Percentiles rank a stretch among this genome's conserved stretches.
phyloP scores from a whole-genome alignment of 2,797 vertebrate genomes.

The Hydrocynus forskahlii region DNA sequence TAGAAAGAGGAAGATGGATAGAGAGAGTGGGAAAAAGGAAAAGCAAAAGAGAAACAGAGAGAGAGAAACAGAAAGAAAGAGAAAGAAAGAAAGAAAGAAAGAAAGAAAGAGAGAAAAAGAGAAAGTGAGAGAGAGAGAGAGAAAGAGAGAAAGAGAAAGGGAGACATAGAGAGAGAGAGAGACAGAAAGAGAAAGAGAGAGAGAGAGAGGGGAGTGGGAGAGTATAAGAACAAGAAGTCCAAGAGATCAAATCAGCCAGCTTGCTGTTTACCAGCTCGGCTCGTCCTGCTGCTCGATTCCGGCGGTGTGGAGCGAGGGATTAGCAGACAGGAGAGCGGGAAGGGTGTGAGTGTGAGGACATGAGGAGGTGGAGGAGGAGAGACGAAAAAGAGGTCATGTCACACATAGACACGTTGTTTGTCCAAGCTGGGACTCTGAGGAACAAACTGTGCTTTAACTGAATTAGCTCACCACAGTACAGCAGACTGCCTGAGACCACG shows the following conservation, averaged over 20 bases:
- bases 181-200: too few relatives aligned
- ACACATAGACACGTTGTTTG: conserved; percentile 24
- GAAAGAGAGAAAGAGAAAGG: neutral
- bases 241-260: conserved; percentile 40
- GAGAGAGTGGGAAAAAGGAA: too few relatives aligned
- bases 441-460: conserved; percentile 41
- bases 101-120: too few relatives aligned
- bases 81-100: too few relatives aligned
- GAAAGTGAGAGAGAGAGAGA: neutral
- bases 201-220: too few relatives aligned
- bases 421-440: conserved; percentile 16
- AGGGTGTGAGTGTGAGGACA: conserved; percentile 3
- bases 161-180: too few relatives aligned
- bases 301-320: neutral
- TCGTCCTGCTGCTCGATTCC: conserved; percentile 29
- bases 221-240: conserved; percentile 16
- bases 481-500: neutral
- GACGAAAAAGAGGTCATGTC: conserved; percentile 49
- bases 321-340: conserved; percentile 10
- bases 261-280: conserved; percentile 38
- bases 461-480: conserved; percentile 33
- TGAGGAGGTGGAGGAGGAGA: conserved; percentile 26
- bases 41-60: neutral
- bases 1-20: too few relatives aligned
- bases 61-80: too few relatives aligned